Evolutionary conservation across 1,140 invertebrate species (phyloP).

Genomic region (Thaumatotibia leucotreta): DNA sequence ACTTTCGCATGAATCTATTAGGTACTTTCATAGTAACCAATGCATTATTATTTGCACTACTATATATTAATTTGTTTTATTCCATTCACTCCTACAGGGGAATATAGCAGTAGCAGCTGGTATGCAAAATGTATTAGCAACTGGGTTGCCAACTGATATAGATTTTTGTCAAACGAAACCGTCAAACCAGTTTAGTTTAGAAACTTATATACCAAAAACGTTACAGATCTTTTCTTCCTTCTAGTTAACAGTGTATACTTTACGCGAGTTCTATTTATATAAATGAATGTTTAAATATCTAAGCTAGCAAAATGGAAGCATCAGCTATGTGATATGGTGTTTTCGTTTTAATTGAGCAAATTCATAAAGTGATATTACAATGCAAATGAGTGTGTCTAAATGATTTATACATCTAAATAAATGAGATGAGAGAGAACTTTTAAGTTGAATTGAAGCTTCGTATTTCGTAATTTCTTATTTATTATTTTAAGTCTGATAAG

Average conservation of each 20-base stretch:
- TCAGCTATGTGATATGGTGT: constrained; percentile 48
- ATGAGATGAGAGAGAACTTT: constrained; percentile 12
- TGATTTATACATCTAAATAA: not conserved
- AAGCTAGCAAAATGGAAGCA: constrained; percentile 56
- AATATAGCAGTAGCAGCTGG: no score
- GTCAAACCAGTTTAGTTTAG: not conserved
- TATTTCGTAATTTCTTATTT: not conserved
- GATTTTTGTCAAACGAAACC: not conserved
- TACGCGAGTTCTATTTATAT: not conserved
- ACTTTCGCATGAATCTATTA: no score
- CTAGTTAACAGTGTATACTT: no score
- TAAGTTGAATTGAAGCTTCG: not conserved
- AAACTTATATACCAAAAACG: not conserved
- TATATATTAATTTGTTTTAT: no score
- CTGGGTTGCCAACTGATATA: no score
- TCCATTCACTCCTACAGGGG: no score
- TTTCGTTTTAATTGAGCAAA: constrained; percentile 48
- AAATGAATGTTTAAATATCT: constrained; percentile 18
- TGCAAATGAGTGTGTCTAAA: not conserved
- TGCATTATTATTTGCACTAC: no score
- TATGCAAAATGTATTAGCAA: no score
- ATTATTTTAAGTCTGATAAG: not conserved
- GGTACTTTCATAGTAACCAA: no score
- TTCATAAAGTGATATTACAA: constrained; percentile 18
- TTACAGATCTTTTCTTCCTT: not conserved